phyloP scores from a whole-genome alignment of 2,888 invertebrate genomes.

The Coronaproctus castanopsis region DNA sequence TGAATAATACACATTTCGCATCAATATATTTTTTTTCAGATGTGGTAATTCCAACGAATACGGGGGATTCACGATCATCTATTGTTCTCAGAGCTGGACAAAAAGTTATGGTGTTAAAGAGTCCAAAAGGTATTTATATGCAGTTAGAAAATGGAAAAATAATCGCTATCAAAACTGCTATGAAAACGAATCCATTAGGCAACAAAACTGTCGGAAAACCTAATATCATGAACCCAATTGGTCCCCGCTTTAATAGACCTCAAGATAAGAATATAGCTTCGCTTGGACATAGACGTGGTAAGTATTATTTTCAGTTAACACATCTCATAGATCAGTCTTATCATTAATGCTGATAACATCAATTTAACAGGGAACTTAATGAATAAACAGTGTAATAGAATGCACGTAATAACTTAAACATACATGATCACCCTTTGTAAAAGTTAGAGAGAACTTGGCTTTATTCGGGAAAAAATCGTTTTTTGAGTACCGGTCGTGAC shows the following conservation, averaged over 20 bases:
- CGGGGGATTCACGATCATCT: constrained; percentile 68
- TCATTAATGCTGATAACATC: no score
- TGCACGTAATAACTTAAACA: no score
- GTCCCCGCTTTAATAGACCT: background rate
- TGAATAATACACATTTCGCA: background rate
- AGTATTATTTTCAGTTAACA: no score
- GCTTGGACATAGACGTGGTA: constrained; percentile 4
- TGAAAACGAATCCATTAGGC: constrained; percentile 34
- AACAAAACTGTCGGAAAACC: background rate
- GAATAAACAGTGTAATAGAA: no score
- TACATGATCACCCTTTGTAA: no score
- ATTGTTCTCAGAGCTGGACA: constrained; percentile 85
- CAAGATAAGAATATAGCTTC: background rate
- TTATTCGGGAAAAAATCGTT: no score
- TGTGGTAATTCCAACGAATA: constrained; percentile 80
- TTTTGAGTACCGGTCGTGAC: no score
- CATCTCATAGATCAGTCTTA: no score
- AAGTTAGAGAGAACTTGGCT: no score
- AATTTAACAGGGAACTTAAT: no score
- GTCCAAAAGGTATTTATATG: constrained; percentile 90
- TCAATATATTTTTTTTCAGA: constrained; percentile 33
- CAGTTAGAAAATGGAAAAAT: constrained; percentile 85
- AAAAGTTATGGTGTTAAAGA: constrained; percentile 81
- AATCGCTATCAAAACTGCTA: constrained; percentile 67
- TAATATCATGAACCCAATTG: background rate